Percentiles rank a stretch among this genome's conserved stretches.
Conservation (phyloP, 2,113 vertebrate genomes). For the Sciurus niger region DNA sequence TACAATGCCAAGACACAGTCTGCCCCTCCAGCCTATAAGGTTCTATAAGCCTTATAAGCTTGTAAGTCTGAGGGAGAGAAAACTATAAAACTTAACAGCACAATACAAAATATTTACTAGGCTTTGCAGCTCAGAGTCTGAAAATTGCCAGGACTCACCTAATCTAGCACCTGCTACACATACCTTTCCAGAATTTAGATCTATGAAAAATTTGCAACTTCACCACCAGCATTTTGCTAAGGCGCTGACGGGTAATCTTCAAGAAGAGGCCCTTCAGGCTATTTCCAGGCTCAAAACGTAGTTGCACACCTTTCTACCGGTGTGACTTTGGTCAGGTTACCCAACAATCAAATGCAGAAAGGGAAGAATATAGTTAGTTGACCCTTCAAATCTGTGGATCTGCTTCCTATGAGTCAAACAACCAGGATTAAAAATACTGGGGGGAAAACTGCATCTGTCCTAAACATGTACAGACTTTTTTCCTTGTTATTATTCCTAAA, state of each 20-base stretch:
- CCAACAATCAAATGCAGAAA: slow-evolving; percentile 34
- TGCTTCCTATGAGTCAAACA: neutral
- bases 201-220: slow-evolving; percentile 20
- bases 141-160: neutral
- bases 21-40: neutral
- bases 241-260: neutral
- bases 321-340: neutral
- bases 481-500: neutral
- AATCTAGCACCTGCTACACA: neutral
- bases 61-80: neutral
- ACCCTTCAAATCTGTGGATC: neutral
- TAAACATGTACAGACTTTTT: neutral
- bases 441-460: neutral
- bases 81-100: slow-evolving; percentile 30
- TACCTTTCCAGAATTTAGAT: neutral
- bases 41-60: neutral
- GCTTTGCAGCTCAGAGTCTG: neutral
- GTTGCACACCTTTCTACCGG: neutral
- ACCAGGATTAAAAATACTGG: neutral
- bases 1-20: slow-evolving; percentile 35
- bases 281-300: neutral
- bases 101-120: slow-evolving; percentile 38
- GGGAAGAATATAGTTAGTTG: neutral
- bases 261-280: neutral
- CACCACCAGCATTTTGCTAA: neutral